These are phyloP conservation scores for Tragopan temminckii DNA, from an alignment of 2,797 vertebrate species.

Conservation along the genomic window DNA sequence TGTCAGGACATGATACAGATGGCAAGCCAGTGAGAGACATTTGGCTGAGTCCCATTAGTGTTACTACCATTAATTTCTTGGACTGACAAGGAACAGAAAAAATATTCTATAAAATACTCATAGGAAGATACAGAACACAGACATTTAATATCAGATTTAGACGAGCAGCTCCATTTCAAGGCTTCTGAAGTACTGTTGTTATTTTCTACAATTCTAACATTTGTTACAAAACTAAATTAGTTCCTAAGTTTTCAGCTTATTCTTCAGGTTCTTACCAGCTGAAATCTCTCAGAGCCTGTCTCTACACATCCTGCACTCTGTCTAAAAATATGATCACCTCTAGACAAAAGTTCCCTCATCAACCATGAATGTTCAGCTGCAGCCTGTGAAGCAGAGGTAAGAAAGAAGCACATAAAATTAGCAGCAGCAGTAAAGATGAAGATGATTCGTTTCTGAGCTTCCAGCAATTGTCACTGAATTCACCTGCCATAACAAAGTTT, in stretches of 20 bases:
- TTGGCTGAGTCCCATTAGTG: constrained; percentile 8
- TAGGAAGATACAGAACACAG: neutral
- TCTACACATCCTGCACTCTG: neutral
- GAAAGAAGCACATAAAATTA: neutral
- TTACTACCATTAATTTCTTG: constrained; percentile 33
- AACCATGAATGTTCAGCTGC: rapidly evolving
- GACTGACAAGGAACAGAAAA: neutral
- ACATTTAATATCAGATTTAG: neutral
- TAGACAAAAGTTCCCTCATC: neutral
- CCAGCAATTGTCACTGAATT: neutral
- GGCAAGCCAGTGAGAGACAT: constrained; percentile 61
- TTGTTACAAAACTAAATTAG: neutral
- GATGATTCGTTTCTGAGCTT: neutral
- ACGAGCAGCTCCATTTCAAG: neutral
- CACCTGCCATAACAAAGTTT: neutral
- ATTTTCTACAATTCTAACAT: neutral
- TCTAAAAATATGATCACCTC: neutral
- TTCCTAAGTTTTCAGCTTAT: neutral
- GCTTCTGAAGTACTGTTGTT: neutral
- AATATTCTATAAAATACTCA: neutral
- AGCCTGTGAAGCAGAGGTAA: neutral
- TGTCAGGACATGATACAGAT: constrained; percentile 57
- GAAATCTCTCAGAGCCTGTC: neutral
- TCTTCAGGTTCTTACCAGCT: neutral
- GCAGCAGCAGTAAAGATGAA: neutral